Evolutionary conservation across 2,113 vertebrate species (phyloP), one percentile per base, ranked within the genome.

Genomic region (Oreochromis niloticus): DNA sequence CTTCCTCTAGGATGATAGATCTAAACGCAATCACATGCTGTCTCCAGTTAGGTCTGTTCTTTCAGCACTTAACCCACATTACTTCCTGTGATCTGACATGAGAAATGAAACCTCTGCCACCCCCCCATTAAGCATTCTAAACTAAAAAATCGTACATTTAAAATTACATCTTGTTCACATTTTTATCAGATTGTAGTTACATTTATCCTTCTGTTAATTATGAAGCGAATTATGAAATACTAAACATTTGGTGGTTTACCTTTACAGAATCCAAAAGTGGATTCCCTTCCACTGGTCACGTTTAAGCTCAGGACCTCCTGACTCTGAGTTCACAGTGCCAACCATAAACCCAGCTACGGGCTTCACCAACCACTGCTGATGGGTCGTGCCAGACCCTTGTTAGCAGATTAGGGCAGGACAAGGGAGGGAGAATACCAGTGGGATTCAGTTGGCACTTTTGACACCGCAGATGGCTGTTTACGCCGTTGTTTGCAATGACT

Each of bases 381-480:
- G 55, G 36, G 9, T 22, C 6, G 27, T 82, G 85, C 81, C 59
- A 87, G 63, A 43, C n/a, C 48, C 34, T 17, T 61, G 79, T 92
- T 88, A 82, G 63, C 80, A 82, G 71, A 89, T 85, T 43, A 39
- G 87, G 27, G 30, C 83, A 24, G 80, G 68, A 92, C 81, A 83
- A 86, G 71, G 50, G 79, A 32, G 56, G 27, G 36, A 79, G 87
- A 27, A 86, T 80, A 92, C 88, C 89, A 82, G 80, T 71, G 80
- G 56, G 81, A 87, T 81, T 94, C 88, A 92, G 85, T 89, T 92
- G 87, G 78, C 87, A 59, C 61, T 85, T 90, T 87, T 90, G 83
- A 90, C 88, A 87, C 85, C 41, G 75, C 93, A 94, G 86, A 95
- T 94, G 94, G 92, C 81, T 86, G 81, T 93, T 93, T 93, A 91